A percentile compares a stretch with the other conserved stretches of the same genome.
phyloP scores from a whole-genome alignment of 2,888 invertebrate genomes.

The Carcina quercana region DNA sequence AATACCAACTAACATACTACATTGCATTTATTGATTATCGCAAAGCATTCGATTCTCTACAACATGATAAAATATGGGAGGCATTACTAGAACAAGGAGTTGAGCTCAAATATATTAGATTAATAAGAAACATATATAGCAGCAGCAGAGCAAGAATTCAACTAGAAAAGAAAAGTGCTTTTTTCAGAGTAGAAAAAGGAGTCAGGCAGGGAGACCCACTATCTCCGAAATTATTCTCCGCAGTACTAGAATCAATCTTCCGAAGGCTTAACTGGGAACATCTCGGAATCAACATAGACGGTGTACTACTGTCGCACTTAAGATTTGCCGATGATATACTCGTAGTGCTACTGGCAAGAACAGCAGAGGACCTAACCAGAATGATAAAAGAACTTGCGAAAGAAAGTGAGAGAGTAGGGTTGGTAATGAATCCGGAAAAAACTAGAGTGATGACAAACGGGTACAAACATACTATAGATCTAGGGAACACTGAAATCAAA shows the following conservation, averaged over 20 bases:
- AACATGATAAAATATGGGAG: slow-evolving; percentile 9
- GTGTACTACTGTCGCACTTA: slow-evolving; percentile 5
- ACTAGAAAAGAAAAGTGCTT: slow-evolving; percentile 5
- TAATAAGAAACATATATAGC: slow-evolving; percentile 7
- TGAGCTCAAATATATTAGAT: slow-evolving; percentile 9
- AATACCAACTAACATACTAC: background rate
- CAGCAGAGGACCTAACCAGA: slow-evolving; percentile 1
- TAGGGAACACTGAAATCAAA: too few species aligned
- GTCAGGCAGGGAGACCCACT: slow-evolving; percentile 4
- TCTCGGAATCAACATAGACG: slow-evolving; percentile 6
- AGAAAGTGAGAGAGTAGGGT: slow-evolving; percentile 4
- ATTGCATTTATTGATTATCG: slow-evolving; percentile 12
- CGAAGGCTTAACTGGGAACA: slow-evolving; percentile 4
- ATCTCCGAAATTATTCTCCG: too few species aligned
- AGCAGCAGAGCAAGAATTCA: background rate
- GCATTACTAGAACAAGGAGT: slow-evolving; percentile 10
- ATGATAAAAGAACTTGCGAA: slow-evolving; percentile 6
- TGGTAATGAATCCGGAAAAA: slow-evolving; percentile 7
- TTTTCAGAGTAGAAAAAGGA: slow-evolving; percentile 1
- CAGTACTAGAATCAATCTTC: slow-evolving; percentile 3
- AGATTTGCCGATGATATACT: slow-evolving; percentile 10
- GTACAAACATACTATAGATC: too few species aligned
- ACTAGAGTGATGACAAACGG: background rate
- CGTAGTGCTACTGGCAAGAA: background rate
- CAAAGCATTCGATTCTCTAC: slow-evolving; percentile 11